Conservation (phyloP, 2,888 invertebrate genomes). For the Trisateles emortualis region DNA sequence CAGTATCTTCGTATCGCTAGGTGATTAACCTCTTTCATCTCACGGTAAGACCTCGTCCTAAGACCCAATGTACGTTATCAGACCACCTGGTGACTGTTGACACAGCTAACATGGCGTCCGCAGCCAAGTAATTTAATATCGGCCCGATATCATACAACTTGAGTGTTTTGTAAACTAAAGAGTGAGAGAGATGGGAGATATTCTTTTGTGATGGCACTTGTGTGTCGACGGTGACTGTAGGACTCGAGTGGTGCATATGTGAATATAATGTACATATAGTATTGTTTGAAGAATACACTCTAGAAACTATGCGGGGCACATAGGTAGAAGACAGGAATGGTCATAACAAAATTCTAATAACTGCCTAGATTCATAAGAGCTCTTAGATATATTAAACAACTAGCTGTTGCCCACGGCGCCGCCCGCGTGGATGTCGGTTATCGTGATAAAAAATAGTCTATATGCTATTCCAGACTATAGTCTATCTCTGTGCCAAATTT, state of each 20-base stretch:
- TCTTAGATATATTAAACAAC: no score
- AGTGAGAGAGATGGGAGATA: constrained; percentile 7
- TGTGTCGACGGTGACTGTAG: neutral
- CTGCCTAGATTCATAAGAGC: no score
- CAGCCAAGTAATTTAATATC: constrained; percentile 51
- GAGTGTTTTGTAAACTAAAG: constrained; percentile 47
- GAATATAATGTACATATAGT: neutral
- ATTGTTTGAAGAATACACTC: neutral
- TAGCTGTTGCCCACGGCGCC: no score
- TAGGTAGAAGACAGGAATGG: no score
- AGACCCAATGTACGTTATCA: constrained; percentile 58
- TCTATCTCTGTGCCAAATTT: no score
- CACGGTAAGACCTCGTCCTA: constrained; percentile 29
- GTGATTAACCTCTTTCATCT: constrained; percentile 15
- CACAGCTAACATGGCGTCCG: constrained; percentile 39
- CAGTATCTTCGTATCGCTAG: neutral
- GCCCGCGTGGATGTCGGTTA: no score
- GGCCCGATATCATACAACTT: constrained; percentile 35
- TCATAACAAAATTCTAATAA: no score
- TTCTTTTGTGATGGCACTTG: constrained; percentile 4
- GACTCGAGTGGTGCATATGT: neutral
- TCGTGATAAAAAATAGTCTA: no score
- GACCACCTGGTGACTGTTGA: constrained; percentile 46
- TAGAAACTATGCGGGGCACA: no score
- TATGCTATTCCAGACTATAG: no score